Evolutionary conservation across 1,140 invertebrate species (phyloP).

Genomic region (Ceratoteleas bidentatus): DNA sequence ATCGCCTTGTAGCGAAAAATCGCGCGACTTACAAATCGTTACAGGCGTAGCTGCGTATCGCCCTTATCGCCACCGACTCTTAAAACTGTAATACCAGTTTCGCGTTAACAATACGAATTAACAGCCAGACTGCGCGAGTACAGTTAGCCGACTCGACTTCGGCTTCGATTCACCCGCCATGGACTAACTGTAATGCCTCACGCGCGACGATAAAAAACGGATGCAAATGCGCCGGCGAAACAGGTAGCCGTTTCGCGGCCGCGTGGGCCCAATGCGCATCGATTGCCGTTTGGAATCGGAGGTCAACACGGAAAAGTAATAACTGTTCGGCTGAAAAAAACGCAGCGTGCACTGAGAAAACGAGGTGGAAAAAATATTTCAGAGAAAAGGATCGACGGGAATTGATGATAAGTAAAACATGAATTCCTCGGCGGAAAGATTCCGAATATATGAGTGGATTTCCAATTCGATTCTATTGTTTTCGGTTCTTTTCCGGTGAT

Average conservation of each 20-base stretch:
- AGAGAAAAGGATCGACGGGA: too few relatives aligned
- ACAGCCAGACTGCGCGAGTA: slow-evolving; percentile 12
- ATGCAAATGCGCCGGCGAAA: slow-evolving; percentile 18
- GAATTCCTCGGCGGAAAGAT: too few relatives aligned
- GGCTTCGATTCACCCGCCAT: slow-evolving; percentile 12
- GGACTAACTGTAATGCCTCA: slow-evolving; percentile 22
- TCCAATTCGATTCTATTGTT: too few relatives aligned
- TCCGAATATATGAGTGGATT: too few relatives aligned
- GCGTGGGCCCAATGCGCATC: neutral
- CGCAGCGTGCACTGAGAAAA: too few relatives aligned
- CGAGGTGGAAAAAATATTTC: too few relatives aligned
- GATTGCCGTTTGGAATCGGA: neutral
- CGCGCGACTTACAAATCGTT: neutral
- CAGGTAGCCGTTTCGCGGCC: slow-evolving; percentile 22
- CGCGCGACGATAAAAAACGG: slow-evolving; percentile 14
- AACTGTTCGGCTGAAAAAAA: too few relatives aligned
- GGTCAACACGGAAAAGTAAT: neutral
- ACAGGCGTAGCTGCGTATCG: neutral
- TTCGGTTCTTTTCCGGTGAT: too few relatives aligned
- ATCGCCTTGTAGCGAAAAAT: neutral
- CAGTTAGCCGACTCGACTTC: slow-evolving; percentile 6
- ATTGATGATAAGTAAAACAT: too few relatives aligned
- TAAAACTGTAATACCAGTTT: slow-evolving; percentile 4
- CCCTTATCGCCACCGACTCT: neutral
- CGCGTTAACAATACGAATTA: slow-evolving; percentile 14